Base-by-base conservation (phyloP, 2,797 vertebrate species). In the Sebastes kiyomatsui region DNA sequence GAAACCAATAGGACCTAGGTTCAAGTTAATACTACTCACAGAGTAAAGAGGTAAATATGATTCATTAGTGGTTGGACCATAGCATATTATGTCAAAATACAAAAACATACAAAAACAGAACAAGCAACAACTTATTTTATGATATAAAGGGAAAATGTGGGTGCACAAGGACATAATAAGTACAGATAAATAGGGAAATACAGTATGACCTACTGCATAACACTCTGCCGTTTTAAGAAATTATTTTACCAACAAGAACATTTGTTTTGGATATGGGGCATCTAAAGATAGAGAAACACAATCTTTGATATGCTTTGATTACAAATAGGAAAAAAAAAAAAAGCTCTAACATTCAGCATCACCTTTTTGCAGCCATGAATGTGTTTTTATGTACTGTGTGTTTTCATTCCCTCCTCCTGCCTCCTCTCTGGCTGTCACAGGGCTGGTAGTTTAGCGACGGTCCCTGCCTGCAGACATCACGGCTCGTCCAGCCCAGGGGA, bases 401-500 rank as follows among this genome's bases (percentile, higher is more conserved):
- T 75, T 55, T 14, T 67, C 9, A 9, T 18, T 35, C 20, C 14
- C 14, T 38, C 27, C 61, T 56, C 46, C 12, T 49, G 62, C 6
- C 38, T 46, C 6, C 38, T 46, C 16, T 6, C 2, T 66, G 65
- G 20, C 42, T 46, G 55, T 38, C 38, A 28, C 79, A 0, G 35
- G n/a, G n/a, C 23, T 14, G 58, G 70, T 84, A 82, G 5, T 88
- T 94, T 94, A 4, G 52, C 56, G 89, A 95, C 94, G 87, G 79
- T 93, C 94, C 95, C 96, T 87, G 67, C 72, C 87, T 77, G 80
- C 80, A 91, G 92, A 93, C 95, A 89, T 94, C 93, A 94, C 93
- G 93, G 91, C 93, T 94, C 92, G 88, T 88, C 80, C 93, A 90
- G 91, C 94, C 94, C 93, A 88, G 87, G 93, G 94, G 94, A 95